These are phyloP conservation scores for Brachylomia viminalis DNA, from an alignment of 2,888 invertebrate genomes.

Conservation along the genomic window DNA sequence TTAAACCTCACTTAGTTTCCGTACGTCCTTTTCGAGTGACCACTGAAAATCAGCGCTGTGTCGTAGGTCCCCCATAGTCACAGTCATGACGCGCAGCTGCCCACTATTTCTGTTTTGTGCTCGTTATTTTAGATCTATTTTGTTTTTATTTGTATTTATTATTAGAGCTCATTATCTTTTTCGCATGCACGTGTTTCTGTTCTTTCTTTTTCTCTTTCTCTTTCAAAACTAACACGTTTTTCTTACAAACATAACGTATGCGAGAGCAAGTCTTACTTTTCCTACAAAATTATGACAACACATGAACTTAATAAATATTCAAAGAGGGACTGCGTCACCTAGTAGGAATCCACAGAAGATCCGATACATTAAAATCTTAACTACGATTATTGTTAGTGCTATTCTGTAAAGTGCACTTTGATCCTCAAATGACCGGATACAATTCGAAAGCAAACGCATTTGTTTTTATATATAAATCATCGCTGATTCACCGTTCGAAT, in stretches of 20 bases:
- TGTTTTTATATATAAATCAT: not conserved
- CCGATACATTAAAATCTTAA: accelerated
- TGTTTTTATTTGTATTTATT: no score
- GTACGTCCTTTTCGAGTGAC: no score
- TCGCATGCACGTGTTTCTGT: no score
- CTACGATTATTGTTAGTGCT: not conserved
- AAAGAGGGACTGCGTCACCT: not conserved
- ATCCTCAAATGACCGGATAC: not conserved
- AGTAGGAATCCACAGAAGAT: slow-evolving; percentile 2
- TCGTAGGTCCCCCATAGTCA: no score
- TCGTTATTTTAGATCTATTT: no score
- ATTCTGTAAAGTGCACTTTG: not conserved
- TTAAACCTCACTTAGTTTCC: no score
- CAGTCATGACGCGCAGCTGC: no score
- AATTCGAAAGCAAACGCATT: not conserved
- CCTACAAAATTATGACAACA: slow-evolving; percentile 28
- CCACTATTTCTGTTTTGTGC: no score
- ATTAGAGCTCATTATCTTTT: no score
- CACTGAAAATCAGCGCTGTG: no score
- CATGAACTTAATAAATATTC: slow-evolving; percentile 59
- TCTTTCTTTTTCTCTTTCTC: no score
- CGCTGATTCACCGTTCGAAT: not conserved
- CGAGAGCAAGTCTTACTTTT: slow-evolving; percentile 16
- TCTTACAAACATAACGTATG: slow-evolving; percentile 26
- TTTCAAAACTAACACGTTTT: not conserved